Conservation (phyloP, 2,888 invertebrate species). For the Camponotus fellah region DNA sequence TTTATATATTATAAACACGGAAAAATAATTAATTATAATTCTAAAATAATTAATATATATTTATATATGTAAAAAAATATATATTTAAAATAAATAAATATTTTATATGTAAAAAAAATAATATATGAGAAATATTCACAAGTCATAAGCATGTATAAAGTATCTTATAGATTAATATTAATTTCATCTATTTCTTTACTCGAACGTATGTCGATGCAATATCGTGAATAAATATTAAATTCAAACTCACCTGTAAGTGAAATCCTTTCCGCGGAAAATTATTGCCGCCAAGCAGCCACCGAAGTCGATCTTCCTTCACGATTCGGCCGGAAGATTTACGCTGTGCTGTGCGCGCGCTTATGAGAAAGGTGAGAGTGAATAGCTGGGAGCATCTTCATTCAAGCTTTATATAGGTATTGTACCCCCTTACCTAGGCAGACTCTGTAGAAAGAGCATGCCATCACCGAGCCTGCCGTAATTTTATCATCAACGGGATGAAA, state of each 20-base stretch:
- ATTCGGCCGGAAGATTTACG: constrained; percentile 75
- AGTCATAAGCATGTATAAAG: neutral
- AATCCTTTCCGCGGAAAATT: constrained; percentile 65
- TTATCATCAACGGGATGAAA: constrained; percentile 71
- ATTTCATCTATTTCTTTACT: neutral
- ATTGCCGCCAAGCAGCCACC: constrained; percentile 51
- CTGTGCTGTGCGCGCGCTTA: constrained; percentile 80
- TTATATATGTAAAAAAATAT: neutral
- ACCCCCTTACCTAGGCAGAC: constrained; percentile 82
- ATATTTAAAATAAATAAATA: constrained; percentile 8
- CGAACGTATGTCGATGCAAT: neutral
- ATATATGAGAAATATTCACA: neutral
- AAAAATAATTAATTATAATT: constrained; percentile 1
- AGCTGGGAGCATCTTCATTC: constrained; percentile 86
- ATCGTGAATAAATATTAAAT: neutral
- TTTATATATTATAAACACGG: neutral
- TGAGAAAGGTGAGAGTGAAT: constrained; percentile 86
- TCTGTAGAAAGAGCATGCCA: constrained; percentile 81
- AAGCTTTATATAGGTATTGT: constrained; percentile 86
- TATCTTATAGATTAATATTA: neutral
- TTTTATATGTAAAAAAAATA: neutral
- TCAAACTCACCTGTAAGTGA: constrained; percentile 69
- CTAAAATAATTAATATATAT: neutral
- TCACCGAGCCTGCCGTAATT: constrained; percentile 77
- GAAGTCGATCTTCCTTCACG: constrained; percentile 72